Evolutionary conservation across 2,113 vertebrate species (phyloP), one percentile per base, ranked within the genome.

Genomic region (Syngnathus scovelli): DNA sequence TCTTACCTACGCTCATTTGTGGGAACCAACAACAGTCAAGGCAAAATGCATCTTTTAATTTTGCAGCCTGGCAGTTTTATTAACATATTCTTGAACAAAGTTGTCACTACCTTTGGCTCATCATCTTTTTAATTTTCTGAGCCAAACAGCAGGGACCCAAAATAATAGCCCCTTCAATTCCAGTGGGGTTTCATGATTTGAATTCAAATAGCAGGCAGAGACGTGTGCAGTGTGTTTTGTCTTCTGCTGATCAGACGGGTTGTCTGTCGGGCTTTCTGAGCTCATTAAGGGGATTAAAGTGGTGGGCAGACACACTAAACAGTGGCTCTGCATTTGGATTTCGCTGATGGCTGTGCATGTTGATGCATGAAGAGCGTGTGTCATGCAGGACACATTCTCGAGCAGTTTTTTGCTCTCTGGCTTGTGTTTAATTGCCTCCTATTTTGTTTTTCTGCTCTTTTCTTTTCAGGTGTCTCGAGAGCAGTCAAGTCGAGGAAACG

Each of bases 381-480:
- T 39, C 33, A 41, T 55, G 61, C 48, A 54, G 48, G 49, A 52
- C n/a, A 19, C 27, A 3, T 6, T 62, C 1, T 23, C 38, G 12
- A 15, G 61, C 49, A 21, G 18, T 11, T 44, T 48, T 7, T 8
- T 11, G 36, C 54, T 21, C 11, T 46, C 8, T 16, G 33, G 41
- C 48, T 58, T 36, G 3, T 61, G 16, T 54, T 61, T 43, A 7
- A 64, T 41, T 37, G 23, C 16, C 63, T 19, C 69, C 44, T 4
- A 46, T 56, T 52, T 56, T 12, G 13, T 58, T 67, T 56, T 66
- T 12, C 12, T 39, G 16, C 33, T 38, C 0, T 75, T 62, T 83
- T 13, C 19, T 23, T 51, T 71, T 75, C 84, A 98, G 94, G 89
- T 79, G 59, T 82, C 89, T 62, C 81, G 81, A 64, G 89, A 93